Base-by-base conservation (phyloP, 2,113 vertebrate genomes). In the Prionailurus viverrinus region DNA sequence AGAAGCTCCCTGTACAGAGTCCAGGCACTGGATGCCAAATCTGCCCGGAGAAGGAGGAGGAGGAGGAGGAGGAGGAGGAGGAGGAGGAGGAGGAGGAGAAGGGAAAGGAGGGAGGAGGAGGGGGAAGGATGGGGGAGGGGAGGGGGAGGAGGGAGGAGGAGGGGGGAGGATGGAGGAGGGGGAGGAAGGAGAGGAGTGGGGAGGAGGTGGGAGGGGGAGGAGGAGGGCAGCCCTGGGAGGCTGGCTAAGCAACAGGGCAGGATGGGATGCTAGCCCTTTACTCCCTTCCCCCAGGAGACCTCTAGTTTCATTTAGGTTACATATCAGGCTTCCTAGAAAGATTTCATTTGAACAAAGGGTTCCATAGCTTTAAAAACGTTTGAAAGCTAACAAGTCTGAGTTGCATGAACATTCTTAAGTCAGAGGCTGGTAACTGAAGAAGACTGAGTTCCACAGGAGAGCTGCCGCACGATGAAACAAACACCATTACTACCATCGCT, bases 371-470 rank as follows among this genome's bases (percentile, higher is more conserved):
- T 66, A 83, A 96, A 79, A 93, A 89, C 48, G 45, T 68, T 48
- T 88, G 78, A 84, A 93, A 93, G 76, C 71, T 39, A 87, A 74
- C 16, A 48, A 73, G 90, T 88, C 68, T 84, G 85, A 84, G 74
- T 19, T 71, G 78, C 16, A 89, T 0, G 14, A 76, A 76, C 4
- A 0, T 73, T 80, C 74, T 45, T 65, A 41, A 84, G 27, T 84
- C 45, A 84, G 36, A 83, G 76, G 39, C 7, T 53, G 87, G 68
- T 48, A 88, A 91, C 36, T 84, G 31, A 89, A 84, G 82, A 94
- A 90, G 63, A 88, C 19, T 25, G 9, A 48, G n/a, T 85, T 81
- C 55, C 83, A 63, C 21, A 58, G 81, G 91, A 88, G 55, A 79
- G n/a, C 13, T 63, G 53, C 41, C 48, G 3, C 65, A 36, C 48